These are phyloP conservation scores for Aptenodytes patagonicus DNA, from an alignment of 2,113 vertebrate species.

Conservation along the genomic window DNA sequence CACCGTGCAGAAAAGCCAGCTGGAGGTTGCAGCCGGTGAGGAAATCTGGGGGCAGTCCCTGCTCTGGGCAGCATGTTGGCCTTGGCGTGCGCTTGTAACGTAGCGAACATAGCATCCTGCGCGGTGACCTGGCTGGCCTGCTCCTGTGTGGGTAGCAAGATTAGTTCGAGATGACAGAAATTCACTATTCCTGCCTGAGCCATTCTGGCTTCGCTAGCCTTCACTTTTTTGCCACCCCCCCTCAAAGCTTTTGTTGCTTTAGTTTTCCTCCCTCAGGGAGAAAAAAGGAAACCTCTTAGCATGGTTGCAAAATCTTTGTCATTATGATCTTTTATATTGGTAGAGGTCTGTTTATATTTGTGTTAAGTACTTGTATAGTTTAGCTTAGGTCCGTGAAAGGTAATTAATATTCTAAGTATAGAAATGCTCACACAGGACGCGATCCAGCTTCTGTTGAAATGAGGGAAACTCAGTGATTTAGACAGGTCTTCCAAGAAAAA, in stretches of 20 bases:
- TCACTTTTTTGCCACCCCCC: not conserved
- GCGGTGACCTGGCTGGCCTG: not conserved
- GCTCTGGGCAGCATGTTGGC: rapidly evolving
- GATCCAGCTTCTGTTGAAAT: not conserved
- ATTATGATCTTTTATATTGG: not conserved
- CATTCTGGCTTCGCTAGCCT: not conserved
- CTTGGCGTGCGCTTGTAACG: rapidly evolving
- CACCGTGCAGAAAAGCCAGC: not conserved
- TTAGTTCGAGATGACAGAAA: not conserved
- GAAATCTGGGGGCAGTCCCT: not conserved
- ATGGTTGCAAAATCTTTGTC: not conserved
- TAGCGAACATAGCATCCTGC: not conserved
- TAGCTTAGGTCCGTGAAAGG: not conserved
- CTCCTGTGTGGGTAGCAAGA: not conserved
- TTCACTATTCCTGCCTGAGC: not conserved
- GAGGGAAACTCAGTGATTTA: not conserved
- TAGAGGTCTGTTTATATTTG: not conserved
- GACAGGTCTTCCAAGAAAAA: not conserved
- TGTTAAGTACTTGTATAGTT: not conserved
- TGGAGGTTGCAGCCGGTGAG: not conserved
- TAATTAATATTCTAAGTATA: not conserved
- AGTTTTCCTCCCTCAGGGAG: not conserved
- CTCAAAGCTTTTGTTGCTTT: not conserved
- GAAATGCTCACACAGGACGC: not conserved
- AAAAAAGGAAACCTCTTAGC: not conserved